Evolutionary conservation across 2,797 vertebrate genomes (phyloP), one percentile per base, ranked within the genome.

Genomic region (Lophotriccus pileatus): DNA sequence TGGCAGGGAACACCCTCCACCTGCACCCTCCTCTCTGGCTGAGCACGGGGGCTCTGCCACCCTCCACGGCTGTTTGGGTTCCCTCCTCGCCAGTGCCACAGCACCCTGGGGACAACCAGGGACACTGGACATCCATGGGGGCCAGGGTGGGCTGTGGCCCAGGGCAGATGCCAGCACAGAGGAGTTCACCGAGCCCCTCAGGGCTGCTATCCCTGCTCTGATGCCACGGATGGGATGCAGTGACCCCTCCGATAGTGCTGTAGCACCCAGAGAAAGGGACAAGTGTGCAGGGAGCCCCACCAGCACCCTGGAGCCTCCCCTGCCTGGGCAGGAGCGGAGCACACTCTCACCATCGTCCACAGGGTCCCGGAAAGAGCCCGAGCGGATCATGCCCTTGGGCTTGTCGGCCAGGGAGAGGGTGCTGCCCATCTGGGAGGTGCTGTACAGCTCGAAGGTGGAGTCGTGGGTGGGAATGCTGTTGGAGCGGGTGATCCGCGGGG

Each of bases 391-490:
- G 96, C 99, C 99, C 97, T 99, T 99, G 94, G 99, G 98, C 76
- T 99, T 98, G 83, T 99, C 99, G 1, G 98, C 98, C 97, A 99
- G 98, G 19, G 99, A 99, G 90, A 99, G 96, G 10, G 99, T 99
- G 98, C 99, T 99, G 95, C 99, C 99, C 97, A 98, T 98, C 25
- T 98, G 99, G 64, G 99, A 99, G 4, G 98, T 98, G 62, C 98
- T 98, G 83, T 98, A 99, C 89, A 99, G 98, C 96, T 99, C 99
- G 92, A 99, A 98, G 73, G 99, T 98, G 88, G 98, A 98, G 64
- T 99, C 99, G 10, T 99, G 99, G 75, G 99, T 98, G 49, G 99
- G 99, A 97, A 99, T 99, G 98, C 99, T 99, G 98, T 99, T 99
- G 97, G 99, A 99, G 76, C 99, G 99, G 92, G 98, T 99, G 98